phyloP scores from a whole-genome alignment of 1,140 invertebrate genomes.

The Saccostrea cuccullata region DNA sequence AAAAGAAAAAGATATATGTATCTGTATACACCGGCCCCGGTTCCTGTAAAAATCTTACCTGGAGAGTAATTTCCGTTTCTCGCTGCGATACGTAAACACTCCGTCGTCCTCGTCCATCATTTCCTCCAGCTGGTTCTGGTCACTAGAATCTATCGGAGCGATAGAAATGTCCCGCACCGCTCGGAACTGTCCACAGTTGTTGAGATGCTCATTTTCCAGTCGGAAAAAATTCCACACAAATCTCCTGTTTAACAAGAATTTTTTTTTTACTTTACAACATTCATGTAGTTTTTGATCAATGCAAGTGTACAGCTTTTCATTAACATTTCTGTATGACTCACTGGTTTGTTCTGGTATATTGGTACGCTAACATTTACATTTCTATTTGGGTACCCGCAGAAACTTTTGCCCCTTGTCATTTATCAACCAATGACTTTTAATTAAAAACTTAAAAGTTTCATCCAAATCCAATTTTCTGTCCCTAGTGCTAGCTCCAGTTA shows the following conservation, averaged over 20 bases:
- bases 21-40: not conserved
- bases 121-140: constrained; percentile 91
- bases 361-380: too few species aligned
- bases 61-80: constrained; percentile 56
- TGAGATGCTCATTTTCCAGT: constrained; percentile 99
- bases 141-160: constrained; percentile 95
- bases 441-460: too few species aligned
- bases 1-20: not conserved
- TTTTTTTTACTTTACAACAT: too few species aligned
- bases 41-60: not conserved
- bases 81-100: constrained; percentile 86
- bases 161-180: constrained; percentile 99
- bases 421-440: too few species aligned
- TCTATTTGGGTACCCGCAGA: too few species aligned
- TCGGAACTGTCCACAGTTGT: constrained; percentile 99
- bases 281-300: too few species aligned
- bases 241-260: constrained; percentile 82
- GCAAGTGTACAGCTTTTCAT: too few species aligned
- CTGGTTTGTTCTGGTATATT: too few species aligned
- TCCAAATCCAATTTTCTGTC: too few species aligned
- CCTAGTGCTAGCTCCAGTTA: too few species aligned
- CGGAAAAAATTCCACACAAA: constrained; percentile 99
- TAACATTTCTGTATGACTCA: too few species aligned
- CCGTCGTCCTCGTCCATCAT: constrained; percentile 98
- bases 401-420: too few species aligned